These are phyloP conservation scores for Potamarius usumacintae DNA, from an alignment of 2,113 vertebrate species.

Conservation along the genomic window DNA sequence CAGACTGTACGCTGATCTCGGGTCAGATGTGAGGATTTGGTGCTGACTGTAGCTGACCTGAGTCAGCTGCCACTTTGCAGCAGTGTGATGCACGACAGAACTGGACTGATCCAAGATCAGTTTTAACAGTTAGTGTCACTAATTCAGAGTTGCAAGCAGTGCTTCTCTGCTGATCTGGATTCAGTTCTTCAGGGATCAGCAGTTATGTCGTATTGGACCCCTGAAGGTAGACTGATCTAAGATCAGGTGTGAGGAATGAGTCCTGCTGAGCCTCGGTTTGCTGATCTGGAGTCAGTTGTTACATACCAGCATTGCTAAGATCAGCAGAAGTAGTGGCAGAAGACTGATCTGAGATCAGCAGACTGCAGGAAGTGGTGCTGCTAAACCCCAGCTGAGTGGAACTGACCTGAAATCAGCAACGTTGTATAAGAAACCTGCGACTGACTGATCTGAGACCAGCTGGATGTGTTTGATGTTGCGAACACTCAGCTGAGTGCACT, in stretches of 20 bases:
- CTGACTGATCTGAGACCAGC: background rate
- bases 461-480: slow-evolving; percentile 9
- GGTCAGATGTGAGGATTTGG: background rate
- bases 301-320: background rate
- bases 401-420: background rate
- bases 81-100: background rate
- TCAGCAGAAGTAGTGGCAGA: background rate
- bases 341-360: background rate
- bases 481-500: slow-evolving; percentile 9
- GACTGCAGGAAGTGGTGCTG: background rate
- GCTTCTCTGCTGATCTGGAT: background rate
- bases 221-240: background rate
- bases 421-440: background rate
- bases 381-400: background rate
- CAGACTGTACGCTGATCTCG: background rate
- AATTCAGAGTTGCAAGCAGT: background rate
- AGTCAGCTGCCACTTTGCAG: background rate
- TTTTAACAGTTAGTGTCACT: background rate
- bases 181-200: background rate
- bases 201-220: background rate
- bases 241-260: background rate
- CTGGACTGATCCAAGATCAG: background rate
- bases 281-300: slow-evolving; percentile 1
- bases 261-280: background rate
- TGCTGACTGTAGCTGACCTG: background rate